Evolutionary conservation across 37 sponge, comb jelly and placozoan genomes (phyloP).

Genomic region (Beroe forskalii): DNA sequence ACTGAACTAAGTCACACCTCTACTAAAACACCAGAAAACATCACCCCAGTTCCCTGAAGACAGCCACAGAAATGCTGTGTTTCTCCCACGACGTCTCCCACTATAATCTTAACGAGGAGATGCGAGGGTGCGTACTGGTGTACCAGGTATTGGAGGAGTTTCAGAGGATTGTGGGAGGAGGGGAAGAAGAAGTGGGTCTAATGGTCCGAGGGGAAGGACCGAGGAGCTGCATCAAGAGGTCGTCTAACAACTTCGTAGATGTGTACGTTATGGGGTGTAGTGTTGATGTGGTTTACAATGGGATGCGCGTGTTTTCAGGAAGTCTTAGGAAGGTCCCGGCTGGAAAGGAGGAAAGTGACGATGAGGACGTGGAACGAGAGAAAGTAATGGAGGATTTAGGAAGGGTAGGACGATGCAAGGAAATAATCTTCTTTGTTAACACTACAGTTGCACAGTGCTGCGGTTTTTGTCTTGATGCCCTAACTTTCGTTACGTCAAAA

Average conservation of each 20-base stretch:
- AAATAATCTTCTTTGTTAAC: not conserved
- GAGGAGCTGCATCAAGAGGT: not conserved
- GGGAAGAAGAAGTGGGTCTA: not conserved
- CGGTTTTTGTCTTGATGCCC: not conserved
- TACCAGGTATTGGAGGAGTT: not conserved
- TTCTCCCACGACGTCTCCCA: conserved; percentile 26
- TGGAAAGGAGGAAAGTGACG: not conserved
- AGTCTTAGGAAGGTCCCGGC: not conserved
- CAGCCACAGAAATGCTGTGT: not conserved
- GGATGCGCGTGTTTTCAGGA: conserved; percentile 6
- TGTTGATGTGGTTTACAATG: conserved; percentile 38
- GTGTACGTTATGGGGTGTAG: not conserved
- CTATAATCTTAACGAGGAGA: conserved; percentile 9
- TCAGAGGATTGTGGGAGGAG: not conserved
- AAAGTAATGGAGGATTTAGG: not conserved
- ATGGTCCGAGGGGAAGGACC: not conserved
- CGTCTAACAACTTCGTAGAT: conserved; percentile 41
- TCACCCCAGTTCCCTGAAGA: not conserved
- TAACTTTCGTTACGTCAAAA: not conserved
- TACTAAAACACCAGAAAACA: not conserved
- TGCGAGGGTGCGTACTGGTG: not conserved
- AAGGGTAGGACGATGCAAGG: not conserved
- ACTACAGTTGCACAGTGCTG: not conserved
- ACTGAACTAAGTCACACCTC: too few species aligned
- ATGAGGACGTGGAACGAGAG: not conserved